Conservation (phyloP, 2,113 vertebrate genomes). For the Junco hyemalis region DNA sequence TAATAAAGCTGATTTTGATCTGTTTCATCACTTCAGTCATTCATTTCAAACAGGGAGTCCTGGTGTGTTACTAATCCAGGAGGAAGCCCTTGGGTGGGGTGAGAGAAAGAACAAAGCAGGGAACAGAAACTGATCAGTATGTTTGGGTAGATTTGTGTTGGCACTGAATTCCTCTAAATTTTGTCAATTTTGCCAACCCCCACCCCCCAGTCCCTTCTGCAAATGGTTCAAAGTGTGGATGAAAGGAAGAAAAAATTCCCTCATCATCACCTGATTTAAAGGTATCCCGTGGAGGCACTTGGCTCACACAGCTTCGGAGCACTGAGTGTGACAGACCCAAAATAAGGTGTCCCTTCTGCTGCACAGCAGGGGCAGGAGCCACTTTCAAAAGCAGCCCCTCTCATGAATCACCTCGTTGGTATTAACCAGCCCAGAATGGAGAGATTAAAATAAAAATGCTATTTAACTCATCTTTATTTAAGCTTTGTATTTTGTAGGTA, state of each 20-base stretch:
- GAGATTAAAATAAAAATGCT: conserved; percentile 57
- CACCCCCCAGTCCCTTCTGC: rapidly evolving
- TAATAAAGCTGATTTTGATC: neutral
- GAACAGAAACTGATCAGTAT: rapidly evolving
- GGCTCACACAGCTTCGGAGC: neutral
- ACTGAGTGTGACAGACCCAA: neutral
- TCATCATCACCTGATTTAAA: neutral
- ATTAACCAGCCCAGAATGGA: conserved; percentile 27
- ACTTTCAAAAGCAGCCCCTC: neutral
- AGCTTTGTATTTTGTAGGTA: conserved; percentile 63
- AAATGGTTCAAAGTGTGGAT: neutral
- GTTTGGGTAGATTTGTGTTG: neutral
- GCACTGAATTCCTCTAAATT: neutral
- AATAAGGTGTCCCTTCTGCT: neutral
- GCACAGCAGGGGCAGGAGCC: neutral
- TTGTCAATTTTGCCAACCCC: neutral
- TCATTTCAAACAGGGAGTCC: neutral
- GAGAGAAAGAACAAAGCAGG: neutral
- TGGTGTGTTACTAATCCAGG: neutral
- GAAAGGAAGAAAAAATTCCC: neutral
- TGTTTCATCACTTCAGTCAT: neutral
- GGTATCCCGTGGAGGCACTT: rapidly evolving
- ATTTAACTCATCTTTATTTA: conserved; percentile 67
- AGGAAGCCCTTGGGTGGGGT: neutral
- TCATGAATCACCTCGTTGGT: neutral